Conservation (phyloP, 2,888 invertebrate species). For the Lithodes maja region DNA sequence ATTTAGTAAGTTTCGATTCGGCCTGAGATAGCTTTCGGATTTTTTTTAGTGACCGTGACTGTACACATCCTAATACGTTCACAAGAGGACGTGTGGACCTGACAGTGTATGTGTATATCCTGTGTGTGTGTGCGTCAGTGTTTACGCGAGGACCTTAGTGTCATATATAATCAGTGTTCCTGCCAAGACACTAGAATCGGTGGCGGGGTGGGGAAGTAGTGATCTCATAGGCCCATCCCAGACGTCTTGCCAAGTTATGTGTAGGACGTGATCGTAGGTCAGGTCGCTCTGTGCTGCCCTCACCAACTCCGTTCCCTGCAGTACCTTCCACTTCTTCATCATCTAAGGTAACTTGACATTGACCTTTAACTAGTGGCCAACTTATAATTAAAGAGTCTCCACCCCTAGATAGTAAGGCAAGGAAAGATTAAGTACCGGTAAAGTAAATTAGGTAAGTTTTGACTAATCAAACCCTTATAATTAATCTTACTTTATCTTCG, state of each 20-base stretch:
- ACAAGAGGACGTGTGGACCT: conserved; percentile 6
- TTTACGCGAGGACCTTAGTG: neutral
- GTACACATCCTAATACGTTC: neutral
- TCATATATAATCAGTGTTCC: neutral
- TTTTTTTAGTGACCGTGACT: neutral
- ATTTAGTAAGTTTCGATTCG: too few relatives aligned
- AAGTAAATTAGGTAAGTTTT: too few relatives aligned
- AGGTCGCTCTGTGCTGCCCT: conserved; percentile 17
- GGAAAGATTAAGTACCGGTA: too few relatives aligned
- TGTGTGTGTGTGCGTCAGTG: neutral
- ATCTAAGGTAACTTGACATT: neutral
- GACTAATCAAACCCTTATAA: too few relatives aligned
- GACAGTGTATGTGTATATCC: conserved; percentile 7
- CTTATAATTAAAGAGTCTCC: too few relatives aligned
- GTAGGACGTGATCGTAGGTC: neutral
- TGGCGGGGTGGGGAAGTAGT: conserved; percentile 35
- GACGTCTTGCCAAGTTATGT: conserved; percentile 4
- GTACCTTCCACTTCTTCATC: neutral
- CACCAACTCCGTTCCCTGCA: conserved; percentile 18
- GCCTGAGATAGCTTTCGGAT: too few relatives aligned
- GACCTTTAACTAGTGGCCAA: too few relatives aligned
- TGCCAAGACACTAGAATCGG: neutral
- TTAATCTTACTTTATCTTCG: too few relatives aligned
- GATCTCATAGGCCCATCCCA: conserved; percentile 35
- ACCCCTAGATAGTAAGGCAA: too few relatives aligned